Evolutionary conservation across 1,140 invertebrate species (phyloP).

Genomic region (Lethocerus indicus): DNA sequence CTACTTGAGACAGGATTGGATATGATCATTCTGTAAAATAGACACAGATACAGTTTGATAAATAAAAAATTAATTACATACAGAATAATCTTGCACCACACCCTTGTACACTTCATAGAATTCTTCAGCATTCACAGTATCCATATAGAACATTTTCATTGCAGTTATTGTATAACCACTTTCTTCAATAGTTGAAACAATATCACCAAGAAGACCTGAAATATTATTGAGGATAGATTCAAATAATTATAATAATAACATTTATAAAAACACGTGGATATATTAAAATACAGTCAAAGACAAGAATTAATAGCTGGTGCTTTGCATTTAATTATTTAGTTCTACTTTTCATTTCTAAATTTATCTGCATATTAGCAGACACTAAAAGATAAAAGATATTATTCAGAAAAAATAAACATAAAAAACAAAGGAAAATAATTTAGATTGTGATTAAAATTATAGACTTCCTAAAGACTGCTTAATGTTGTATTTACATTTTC

Average conservation of each 20-base stretch:
- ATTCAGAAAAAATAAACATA: background rate
- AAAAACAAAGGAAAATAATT: background rate
- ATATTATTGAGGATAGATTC: no score
- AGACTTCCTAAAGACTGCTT: no score
- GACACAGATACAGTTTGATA: background rate
- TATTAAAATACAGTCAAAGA: background rate
- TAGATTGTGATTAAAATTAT: no score
- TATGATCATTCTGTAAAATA: background rate
- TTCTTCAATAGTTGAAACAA: conserved; percentile 54
- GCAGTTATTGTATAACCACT: conserved; percentile 61
- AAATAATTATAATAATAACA: conserved; percentile 1
- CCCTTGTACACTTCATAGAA: conserved; percentile 89
- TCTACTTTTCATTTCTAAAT: background rate
- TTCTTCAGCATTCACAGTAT: conserved; percentile 66
- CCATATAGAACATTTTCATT: conserved; percentile 60
- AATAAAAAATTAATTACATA: conserved; percentile 21
- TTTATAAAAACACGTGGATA: background rate
- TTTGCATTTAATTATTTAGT: background rate
- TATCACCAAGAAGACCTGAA: conserved; percentile 37
- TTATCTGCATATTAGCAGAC: background rate
- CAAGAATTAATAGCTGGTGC: background rate
- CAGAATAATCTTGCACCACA: conserved; percentile 67
- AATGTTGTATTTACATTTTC: no score
- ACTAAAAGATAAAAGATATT: background rate
- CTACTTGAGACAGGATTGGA: no score